Percentiles rank a stretch among this genome's conserved stretches.
phyloP scores from a whole-genome alignment of 92 coral and sea anemone genomes.

The Zoanthus sociatus region DNA sequence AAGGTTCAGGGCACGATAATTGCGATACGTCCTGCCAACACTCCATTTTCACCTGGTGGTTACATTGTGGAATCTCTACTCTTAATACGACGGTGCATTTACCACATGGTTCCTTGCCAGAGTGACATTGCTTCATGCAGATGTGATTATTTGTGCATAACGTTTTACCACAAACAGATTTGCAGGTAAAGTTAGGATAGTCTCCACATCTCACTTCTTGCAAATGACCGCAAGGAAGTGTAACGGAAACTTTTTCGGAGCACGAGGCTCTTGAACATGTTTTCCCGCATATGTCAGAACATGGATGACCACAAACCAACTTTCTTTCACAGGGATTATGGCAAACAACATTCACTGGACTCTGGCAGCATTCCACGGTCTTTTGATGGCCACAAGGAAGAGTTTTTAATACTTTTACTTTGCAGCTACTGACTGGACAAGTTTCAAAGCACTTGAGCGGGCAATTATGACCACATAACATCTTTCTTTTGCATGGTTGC shows the following conservation, averaged over 20 bases:
- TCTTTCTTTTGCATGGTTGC: conserved; percentile 32
- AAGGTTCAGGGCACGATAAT: conserved; percentile 42
- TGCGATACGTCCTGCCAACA: conserved; percentile 33
- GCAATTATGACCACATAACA: conserved; percentile 67
- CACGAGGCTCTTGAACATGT: conserved; percentile 61
- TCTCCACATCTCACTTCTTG: conserved; percentile 48
- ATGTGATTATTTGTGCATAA: conserved; percentile 41
- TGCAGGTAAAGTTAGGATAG: conserved; percentile 47
- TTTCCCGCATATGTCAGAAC: conserved; percentile 54
- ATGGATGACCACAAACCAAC: conserved; percentile 77
- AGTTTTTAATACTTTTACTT: conserved; percentile 41
- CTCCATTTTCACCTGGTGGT: conserved; percentile 15
- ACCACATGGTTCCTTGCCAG: conserved; percentile 43
- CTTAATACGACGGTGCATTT: conserved; percentile 10
- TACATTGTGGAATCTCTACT: conserved; percentile 34
- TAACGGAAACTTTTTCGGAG: conserved; percentile 25
- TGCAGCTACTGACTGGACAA: conserved; percentile 28
- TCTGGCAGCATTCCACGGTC: conserved; percentile 52
- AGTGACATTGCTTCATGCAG: conserved; percentile 58
- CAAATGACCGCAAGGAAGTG: conserved; percentile 53
- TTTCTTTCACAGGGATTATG: conserved; percentile 41
- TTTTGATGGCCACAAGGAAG: conserved; percentile 72
- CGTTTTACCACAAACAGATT: conserved; percentile 26
- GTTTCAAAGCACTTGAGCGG: conserved; percentile 46
- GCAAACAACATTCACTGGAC: conserved; percentile 51